A percentile compares a stretch with the other conserved stretches of the same genome.
Conservation (phyloP, 2,888 invertebrate species). For the Megalurothrips usitatus region DNA sequence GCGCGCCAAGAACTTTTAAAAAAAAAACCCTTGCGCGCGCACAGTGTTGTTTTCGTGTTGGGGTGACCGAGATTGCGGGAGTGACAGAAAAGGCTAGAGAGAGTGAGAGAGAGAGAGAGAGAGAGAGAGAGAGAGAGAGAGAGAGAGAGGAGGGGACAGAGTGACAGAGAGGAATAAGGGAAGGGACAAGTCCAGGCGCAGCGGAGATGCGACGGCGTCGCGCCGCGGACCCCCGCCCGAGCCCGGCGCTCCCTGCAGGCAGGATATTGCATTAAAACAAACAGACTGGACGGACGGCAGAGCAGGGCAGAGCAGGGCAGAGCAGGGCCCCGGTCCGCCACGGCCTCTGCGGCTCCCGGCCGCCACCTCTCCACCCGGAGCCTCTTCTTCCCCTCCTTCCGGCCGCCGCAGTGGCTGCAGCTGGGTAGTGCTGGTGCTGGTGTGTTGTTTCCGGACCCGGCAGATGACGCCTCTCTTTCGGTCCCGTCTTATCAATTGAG, state of each 20-base stretch:
- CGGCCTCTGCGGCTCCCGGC: neutral
- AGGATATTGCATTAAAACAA: conserved; percentile 24
- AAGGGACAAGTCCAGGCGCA: neutral
- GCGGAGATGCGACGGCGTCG: neutral
- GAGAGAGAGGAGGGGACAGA: neutral
- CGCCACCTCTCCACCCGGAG: neutral
- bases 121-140: conserved; percentile 1
- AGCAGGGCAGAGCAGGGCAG: neutral
- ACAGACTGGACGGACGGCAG: neutral
- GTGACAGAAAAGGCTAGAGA: neutral
- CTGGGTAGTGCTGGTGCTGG: no score
- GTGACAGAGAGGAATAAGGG: neutral
- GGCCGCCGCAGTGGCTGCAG: no score
- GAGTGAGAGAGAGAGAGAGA: neutral
- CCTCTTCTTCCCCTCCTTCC: no score
- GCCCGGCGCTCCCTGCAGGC: neutral
- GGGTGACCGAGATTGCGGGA: no score
- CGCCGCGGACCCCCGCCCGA: neutral
- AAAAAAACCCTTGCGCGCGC: neutral
- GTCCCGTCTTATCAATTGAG: no score
- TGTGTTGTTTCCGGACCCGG: no score
- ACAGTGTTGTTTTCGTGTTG: neutral
- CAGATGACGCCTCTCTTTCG: no score
- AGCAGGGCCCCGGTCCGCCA: neutral
- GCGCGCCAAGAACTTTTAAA: neutral